These are phyloP conservation scores for Mechanitis messenoides DNA, from an alignment of 2,888 invertebrate genomes.

Conservation along the genomic window DNA sequence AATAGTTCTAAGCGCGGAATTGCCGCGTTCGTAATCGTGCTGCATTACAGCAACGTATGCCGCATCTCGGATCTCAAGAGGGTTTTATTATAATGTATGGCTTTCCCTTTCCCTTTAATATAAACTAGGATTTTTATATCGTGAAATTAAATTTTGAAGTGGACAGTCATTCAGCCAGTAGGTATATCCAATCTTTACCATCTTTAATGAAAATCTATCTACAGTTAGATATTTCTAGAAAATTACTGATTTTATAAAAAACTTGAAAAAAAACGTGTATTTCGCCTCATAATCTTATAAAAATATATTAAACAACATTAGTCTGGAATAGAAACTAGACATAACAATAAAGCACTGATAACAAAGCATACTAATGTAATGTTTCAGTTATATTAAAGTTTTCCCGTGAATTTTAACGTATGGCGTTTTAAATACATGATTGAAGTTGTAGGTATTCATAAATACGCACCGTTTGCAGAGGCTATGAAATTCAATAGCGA, in stretches of 20 bases:
- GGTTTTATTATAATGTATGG: not conserved
- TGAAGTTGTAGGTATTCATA: slow-evolving; percentile 12
- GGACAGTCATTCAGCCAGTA: not conserved
- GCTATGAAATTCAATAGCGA: slow-evolving; percentile 26
- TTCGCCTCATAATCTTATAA: too few relatives aligned
- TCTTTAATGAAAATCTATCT: too few relatives aligned
- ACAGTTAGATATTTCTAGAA: not conserved
- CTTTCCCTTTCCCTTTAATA: not conserved
- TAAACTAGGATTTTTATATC: not conserved
- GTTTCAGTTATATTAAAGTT: slow-evolving; percentile 1
- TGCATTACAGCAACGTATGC: slow-evolving; percentile 21
- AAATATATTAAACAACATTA: too few relatives aligned
- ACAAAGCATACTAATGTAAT: not conserved
- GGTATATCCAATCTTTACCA: too few relatives aligned
- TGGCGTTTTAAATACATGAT: not conserved
- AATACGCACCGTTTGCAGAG: slow-evolving; percentile 18
- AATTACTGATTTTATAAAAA: too few relatives aligned
- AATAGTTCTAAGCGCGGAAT: slow-evolving; percentile 12
- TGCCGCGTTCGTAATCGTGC: slow-evolving; percentile 10
- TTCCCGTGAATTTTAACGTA: not conserved
- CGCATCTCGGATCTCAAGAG: slow-evolving; percentile 37
- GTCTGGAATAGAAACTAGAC: too few relatives aligned
- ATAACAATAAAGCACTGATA: too few relatives aligned
- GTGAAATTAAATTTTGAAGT: not conserved
- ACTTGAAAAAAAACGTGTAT: too few relatives aligned